Conservation (phyloP, 2,797 vertebrate species). For the Botia kubotai region DNA sequence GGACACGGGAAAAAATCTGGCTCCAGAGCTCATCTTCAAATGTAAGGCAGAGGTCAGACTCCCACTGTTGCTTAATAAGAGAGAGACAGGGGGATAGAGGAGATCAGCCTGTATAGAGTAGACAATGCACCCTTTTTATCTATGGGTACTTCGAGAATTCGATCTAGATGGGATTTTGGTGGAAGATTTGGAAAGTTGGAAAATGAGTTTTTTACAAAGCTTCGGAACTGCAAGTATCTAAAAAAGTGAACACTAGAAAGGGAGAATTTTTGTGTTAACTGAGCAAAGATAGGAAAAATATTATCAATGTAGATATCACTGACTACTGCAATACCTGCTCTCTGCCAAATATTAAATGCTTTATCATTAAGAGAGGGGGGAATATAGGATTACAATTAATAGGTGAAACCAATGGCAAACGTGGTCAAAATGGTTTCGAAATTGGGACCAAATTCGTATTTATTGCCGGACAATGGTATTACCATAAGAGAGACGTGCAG, state of each 20-base stretch:
- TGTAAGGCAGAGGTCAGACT: background rate
- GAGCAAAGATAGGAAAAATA: background rate
- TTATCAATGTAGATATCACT: background rate
- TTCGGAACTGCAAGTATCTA: background rate
- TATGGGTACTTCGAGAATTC: background rate
- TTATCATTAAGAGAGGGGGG: background rate
- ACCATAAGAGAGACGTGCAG: background rate
- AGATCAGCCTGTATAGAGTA: background rate
- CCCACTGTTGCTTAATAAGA: too few relatives aligned
- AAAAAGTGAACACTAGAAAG: background rate
- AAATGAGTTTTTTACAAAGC: background rate
- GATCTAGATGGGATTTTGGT: background rate
- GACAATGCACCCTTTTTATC: background rate
- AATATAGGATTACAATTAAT: background rate
- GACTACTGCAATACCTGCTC: background rate
- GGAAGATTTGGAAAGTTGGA: background rate
- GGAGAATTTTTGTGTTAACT: background rate
- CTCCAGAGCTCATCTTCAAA: background rate
- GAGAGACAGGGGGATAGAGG: too few relatives aligned
- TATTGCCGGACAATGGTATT: background rate
- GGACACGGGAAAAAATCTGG: background rate
- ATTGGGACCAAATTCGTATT: background rate
- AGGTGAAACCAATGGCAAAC: background rate
- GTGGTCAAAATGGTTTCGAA: background rate
- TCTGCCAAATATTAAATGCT: background rate